Evolutionary conservation across 2,888 invertebrate genomes (phyloP).

Genomic region (Hetaerina titia): DNA sequence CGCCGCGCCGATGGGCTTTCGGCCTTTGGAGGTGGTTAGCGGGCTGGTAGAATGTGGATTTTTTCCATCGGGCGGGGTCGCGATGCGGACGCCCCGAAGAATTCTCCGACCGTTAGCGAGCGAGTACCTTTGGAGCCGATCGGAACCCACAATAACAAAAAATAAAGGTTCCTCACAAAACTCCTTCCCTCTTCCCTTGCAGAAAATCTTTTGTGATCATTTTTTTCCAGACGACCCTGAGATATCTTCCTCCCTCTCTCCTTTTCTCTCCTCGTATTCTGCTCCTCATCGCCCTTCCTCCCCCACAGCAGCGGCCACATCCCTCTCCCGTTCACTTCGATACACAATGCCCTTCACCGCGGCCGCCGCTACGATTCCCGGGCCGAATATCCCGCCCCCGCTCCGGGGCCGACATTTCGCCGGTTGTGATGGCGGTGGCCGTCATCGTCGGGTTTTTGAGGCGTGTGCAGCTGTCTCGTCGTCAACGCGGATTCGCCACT

Average conservation of each 20-base stretch:
- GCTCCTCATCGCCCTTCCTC: neutral
- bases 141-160: neutral
- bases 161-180: neutral
- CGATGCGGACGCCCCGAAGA: neutral
- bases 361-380: neutral
- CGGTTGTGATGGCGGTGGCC: neutral
- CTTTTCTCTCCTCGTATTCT: no score
- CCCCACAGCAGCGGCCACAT: neutral
- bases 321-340: neutral
- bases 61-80: neutral
- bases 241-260: neutral
- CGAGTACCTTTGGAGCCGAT: neutral
- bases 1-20: no score
- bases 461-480: neutral
- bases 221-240: slow-evolving; percentile 40
- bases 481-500: no score
- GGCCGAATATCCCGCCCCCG: neutral
- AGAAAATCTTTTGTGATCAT: neutral
- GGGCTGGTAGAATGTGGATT: neutral
- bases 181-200: neutral
- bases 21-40: no score
- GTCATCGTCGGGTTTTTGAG: neutral
- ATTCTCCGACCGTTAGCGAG: neutral
- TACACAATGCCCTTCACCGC: neutral
- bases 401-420: neutral